A percentile compares a stretch with the other conserved stretches of the same genome.
Conservation (phyloP, 2,113 vertebrate species). For the Bungarus multicinctus region DNA sequence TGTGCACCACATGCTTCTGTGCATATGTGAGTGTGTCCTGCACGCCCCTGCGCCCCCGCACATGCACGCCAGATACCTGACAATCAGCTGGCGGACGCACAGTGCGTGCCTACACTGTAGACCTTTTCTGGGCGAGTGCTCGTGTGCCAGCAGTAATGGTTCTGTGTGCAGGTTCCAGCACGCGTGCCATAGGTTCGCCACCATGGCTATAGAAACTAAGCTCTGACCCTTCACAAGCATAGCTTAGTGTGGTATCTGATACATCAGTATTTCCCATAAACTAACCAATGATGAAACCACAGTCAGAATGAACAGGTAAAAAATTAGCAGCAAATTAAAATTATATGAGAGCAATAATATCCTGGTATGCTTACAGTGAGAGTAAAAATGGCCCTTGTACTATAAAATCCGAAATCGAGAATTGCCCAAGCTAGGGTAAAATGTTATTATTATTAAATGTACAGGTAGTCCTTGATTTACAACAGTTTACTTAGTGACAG, state of each 20-base stretch:
- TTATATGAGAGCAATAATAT: neutral
- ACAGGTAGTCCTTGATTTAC: too few species aligned
- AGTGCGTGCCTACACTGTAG: too few species aligned
- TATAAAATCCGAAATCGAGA: neutral
- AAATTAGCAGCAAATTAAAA: neutral
- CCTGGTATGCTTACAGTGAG: neutral
- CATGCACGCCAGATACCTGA: too few species aligned
- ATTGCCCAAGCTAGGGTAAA: neutral
- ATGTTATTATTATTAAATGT: neutral
- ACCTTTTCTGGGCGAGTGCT: too few species aligned
- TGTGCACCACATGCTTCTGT: too few species aligned
- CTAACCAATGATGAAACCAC: neutral
- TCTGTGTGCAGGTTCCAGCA: too few species aligned
- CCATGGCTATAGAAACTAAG: neutral
- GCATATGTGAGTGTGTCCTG: too few species aligned
- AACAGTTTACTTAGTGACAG: too few species aligned
- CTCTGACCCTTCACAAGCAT: neutral
- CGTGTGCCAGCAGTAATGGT: too few species aligned
- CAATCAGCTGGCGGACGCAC: too few species aligned
- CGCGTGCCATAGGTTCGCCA: too few species aligned
- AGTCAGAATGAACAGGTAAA: neutral
- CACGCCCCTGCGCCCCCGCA: too few species aligned
- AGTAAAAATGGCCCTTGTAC: neutral
- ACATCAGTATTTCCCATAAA: neutral
- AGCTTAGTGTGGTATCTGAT: neutral